These are phyloP conservation scores for Dreissena polymorpha DNA, from an alignment of 1,140 invertebrate species.

Conservation along the genomic window DNA sequence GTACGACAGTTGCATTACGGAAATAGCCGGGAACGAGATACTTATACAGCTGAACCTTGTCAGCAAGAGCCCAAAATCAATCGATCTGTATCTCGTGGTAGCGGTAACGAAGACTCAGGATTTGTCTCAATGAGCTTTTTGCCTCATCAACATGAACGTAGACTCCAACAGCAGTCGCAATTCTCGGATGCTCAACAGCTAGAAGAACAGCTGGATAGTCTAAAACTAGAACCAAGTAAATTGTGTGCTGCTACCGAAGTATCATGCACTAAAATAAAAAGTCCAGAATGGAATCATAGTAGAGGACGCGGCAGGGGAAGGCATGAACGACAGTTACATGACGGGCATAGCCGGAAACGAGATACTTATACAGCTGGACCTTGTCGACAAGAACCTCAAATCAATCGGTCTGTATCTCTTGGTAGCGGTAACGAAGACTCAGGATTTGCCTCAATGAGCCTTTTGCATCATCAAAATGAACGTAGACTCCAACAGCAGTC, in stretches of 20 bases:
- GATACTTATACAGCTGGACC: neutral
- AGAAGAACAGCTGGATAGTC: too few relatives aligned
- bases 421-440: neutral
- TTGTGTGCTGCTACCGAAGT: too few relatives aligned
- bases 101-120: neutral
- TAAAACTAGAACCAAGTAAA: too few relatives aligned
- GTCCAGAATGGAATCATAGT: neutral
- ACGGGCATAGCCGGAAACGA: neutral
- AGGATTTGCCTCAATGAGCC: too few relatives aligned
- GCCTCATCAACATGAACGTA: too few relatives aligned
- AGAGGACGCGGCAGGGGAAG: neutral
- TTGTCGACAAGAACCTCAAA: neutral
- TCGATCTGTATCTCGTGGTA: neutral
- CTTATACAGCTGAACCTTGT: neutral
- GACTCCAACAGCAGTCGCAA: too few relatives aligned
- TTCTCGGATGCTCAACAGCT: too few relatives aligned
- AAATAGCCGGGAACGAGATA: neutral
- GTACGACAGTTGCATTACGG: neutral
- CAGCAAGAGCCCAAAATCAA: neutral
- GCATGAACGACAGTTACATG: neutral
- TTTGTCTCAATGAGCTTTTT: too few relatives aligned
- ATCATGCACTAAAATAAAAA: too few relatives aligned
- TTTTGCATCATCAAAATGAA: too few relatives aligned
- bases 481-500: too few relatives aligned
- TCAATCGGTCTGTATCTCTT: neutral